Conservation (phyloP, 2,888 invertebrate species). For the Scaptomyza caliginosa region DNA sequence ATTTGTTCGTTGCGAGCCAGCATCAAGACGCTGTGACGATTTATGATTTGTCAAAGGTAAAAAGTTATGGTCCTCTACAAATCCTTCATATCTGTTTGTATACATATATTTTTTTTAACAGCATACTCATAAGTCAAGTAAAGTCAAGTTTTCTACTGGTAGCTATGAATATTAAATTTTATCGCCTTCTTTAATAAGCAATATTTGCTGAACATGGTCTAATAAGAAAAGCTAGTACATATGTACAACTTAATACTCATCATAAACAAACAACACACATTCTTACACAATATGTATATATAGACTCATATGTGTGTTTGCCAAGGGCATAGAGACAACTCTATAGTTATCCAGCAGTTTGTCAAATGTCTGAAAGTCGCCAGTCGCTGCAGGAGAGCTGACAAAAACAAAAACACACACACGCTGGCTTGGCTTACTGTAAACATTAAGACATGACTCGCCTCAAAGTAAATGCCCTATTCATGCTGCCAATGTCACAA, state of each 20-base stretch:
- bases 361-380: slow-evolving; percentile 52
- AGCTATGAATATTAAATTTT: slow-evolving; percentile 1
- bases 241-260: slow-evolving; percentile 17
- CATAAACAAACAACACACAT: slow-evolving; percentile 20
- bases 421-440: slow-evolving; percentile 21
- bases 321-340: slow-evolving; percentile 30
- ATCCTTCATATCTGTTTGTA: not conserved
- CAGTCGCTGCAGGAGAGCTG: slow-evolving; percentile 33
- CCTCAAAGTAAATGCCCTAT: slow-evolving; percentile 68
- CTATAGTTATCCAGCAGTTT: slow-evolving; percentile 49
- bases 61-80: not conserved
- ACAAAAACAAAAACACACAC: slow-evolving; percentile 22
- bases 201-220: slow-evolving; percentile 27
- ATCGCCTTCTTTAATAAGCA: slow-evolving; percentile 7
- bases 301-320: slow-evolving; percentile 1
- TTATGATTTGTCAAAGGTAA: not conserved
- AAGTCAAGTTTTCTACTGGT: not conserved
- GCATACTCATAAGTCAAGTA: not conserved
- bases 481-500: slow-evolving; percentile 6
- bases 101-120: not conserved
- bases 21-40: not conserved
- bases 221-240: slow-evolving; percentile 14
- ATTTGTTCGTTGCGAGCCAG: not conserved
- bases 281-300: not conserved
- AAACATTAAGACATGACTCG: slow-evolving; percentile 56